Evolutionary conservation across 2,888 invertebrate species (phyloP), one percentile per base, ranked within the genome.

Genomic region (Azorinus chamasolen): DNA sequence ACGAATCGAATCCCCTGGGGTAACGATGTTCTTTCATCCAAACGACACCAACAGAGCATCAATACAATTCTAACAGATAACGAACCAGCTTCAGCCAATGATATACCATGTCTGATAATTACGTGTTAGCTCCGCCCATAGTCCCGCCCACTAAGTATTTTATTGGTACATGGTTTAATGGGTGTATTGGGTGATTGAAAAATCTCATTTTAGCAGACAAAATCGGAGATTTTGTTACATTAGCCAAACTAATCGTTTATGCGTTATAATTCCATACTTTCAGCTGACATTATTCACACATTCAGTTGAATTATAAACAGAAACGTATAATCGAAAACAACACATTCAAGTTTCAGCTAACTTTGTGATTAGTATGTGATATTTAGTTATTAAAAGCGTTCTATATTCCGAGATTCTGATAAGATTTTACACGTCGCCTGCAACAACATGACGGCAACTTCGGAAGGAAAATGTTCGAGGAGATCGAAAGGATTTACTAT

Each of bases 401-500:
- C 4, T 32, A 32, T 32, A 6, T 32, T 32, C 4, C 32, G 10
- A 32, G 4, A 32, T 32, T 32, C 5, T 6, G 32, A 4, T 32
- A 32, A 4, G 32, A 32, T 32, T 32, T 32, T 6, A 32, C 32
- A 32, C 5, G 4, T 32, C 32, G 10, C 4, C 32, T 32, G n/a
- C 10, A 32, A 37, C 27, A 65, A 64, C 18, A 79, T 81, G 80
- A 79, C 80, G 58, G 83, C 80, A 4, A 62, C 77, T 12, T 43
- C 63, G 27, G 57, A 27, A 20, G 71, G 55, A 14, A 70, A 74
- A 32, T 55, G 65, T 39, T 20, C 70, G 2, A 69, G 65, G 51
- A 73, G 78, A 20, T 73, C 75, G 4, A 79, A 71, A 39, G 86
- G 85, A 25, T 86, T 86, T 53, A 84, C 80, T 10, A 87, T 86